A percentile compares a stretch with the other conserved stretches of the same genome.
These are phyloP conservation scores for Apamea epomidion DNA, from an alignment of 2,888 invertebrate genomes.

Conservation along the genomic window DNA sequence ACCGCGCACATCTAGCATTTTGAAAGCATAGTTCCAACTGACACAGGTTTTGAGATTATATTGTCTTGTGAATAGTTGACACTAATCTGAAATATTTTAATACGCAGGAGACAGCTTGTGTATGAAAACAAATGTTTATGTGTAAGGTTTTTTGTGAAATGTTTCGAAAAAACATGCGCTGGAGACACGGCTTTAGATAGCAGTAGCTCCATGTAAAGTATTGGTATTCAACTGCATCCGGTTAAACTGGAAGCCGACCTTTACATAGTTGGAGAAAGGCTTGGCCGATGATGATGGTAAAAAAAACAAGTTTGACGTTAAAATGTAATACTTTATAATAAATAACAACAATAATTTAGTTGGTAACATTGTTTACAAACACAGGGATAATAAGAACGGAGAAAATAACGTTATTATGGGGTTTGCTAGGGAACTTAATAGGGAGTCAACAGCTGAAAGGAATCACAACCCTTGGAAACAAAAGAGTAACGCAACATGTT, in stretches of 20 bases:
- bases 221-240: background rate
- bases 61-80: no score
- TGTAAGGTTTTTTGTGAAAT: no score
- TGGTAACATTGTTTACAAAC: conserved; percentile 11
- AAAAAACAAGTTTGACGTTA: background rate
- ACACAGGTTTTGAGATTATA: no score
- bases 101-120: no score
- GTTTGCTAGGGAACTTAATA: background rate
- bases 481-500: background rate
- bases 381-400: background rate
- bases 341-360: conserved; percentile 51
- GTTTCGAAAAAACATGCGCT: no score
- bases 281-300: no score
- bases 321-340: conserved; percentile 17
- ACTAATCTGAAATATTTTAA: no score
- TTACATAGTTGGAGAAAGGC: background rate
- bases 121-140: no score
- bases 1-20: no score
- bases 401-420: background rate
- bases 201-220: background rate
- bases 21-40: no score
- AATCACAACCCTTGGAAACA: background rate
- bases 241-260: background rate
- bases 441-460: background rate
- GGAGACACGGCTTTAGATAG: no score